Evolutionary conservation across 2,113 vertebrate genomes (phyloP).

Genomic region (Laticauda colubrina): DNA sequence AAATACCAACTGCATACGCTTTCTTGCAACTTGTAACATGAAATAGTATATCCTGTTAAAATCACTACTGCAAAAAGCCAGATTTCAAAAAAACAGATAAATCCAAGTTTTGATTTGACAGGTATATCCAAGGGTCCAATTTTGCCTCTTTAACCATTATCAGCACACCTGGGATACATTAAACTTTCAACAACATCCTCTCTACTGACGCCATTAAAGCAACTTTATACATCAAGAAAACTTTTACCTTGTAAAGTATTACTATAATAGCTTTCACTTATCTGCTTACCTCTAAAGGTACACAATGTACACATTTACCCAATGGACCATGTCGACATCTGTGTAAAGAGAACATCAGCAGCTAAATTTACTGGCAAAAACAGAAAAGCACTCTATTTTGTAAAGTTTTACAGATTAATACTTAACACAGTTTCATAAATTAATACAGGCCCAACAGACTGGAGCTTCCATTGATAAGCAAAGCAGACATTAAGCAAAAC

Average conservation of each 20-base stretch:
- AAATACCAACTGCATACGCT: not conserved
- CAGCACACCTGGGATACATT: not conserved
- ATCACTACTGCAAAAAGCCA: not conserved
- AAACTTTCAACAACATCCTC: not conserved
- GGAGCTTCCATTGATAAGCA: not conserved
- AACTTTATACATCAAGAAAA: accelerated
- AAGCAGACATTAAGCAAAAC: not conserved
- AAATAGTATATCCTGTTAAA: constrained; percentile 24
- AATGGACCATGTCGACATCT: constrained; percentile 93
- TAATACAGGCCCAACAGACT: not conserved
- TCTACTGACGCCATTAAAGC: not conserved
- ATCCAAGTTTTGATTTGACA: not conserved
- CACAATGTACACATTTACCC: constrained; percentile 97
- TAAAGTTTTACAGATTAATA: not conserved
- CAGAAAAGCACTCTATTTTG: not conserved
- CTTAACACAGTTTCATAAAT: not conserved
- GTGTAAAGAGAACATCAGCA: constrained; percentile 12
- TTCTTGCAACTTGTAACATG: not conserved
- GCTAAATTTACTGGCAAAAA: accelerated
- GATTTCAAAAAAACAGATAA: not conserved
- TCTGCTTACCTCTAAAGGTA: constrained; percentile 90
- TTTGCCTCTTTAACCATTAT: not conserved
- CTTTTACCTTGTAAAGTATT: not conserved
- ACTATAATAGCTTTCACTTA: not conserved
- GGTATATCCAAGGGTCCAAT: not conserved